These are phyloP conservation scores for Drosophila seguyi DNA, from an alignment of 1,140 invertebrate species.

Conservation along the genomic window DNA sequence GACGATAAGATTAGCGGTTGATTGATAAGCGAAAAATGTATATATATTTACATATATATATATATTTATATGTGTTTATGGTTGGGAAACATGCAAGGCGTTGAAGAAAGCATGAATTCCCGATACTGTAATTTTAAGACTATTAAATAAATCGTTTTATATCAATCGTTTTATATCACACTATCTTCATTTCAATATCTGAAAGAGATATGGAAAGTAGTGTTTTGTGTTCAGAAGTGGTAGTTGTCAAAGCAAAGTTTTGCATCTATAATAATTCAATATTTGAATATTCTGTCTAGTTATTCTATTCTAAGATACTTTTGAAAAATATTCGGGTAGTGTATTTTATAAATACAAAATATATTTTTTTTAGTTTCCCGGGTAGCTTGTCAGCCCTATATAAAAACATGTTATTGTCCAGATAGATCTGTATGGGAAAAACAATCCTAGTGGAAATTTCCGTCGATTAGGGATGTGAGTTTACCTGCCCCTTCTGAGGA, in stretches of 20 bases:
- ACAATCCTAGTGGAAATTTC: constrained; percentile 31
- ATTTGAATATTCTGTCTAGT: background rate
- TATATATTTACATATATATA: background rate
- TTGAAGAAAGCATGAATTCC: background rate
- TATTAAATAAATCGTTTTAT: constrained; percentile 4
- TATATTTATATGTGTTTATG: constrained; percentile 25
- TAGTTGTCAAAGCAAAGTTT: background rate
- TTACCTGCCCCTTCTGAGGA: constrained; percentile 25
- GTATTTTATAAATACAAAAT: background rate
- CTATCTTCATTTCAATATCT: background rate
- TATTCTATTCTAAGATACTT: background rate
- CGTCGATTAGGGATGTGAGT: background rate
- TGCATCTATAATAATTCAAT: background rate
- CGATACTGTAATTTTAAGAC: constrained; percentile 17
- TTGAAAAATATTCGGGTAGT: background rate
- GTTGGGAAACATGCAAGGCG: constrained; percentile 13
- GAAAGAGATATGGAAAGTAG: background rate
- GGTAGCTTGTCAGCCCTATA: background rate
- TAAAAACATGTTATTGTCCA: constrained; percentile 25
- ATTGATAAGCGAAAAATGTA: constrained; percentile 43
- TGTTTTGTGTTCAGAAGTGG: background rate
- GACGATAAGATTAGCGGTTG: constrained; percentile 32
- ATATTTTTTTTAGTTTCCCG: too few species aligned
- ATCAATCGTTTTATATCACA: too few species aligned
- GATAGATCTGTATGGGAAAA: constrained; percentile 1